A percentile compares a stretch with the other conserved stretches of the same genome.
phyloP scores from a whole-genome alignment of 2,888 invertebrate species.

The Polydrusus tereticollis region DNA sequence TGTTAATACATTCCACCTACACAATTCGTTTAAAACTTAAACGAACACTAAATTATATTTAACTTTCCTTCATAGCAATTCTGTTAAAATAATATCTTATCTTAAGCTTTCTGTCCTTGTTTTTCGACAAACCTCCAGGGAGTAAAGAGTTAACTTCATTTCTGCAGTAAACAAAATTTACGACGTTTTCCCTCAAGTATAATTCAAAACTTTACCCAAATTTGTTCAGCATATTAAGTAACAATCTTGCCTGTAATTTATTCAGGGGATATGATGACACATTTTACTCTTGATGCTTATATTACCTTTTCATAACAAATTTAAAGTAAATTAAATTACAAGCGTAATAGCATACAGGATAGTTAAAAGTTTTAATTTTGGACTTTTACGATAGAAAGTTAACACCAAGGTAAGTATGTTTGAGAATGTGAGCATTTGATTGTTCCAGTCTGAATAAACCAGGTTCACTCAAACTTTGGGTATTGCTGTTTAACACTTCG shows the following conservation, averaged over 20 bases:
- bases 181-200: slow-evolving; percentile 42
- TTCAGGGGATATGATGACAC: slow-evolving; percentile 42
- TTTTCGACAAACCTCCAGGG: slow-evolving; percentile 28
- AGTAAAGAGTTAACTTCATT: slow-evolving; percentile 42
- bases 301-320: slow-evolving; percentile 8
- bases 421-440: too few species aligned
- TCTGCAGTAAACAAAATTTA: slow-evolving; percentile 47
- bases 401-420: too few species aligned
- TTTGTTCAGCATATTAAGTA: slow-evolving; percentile 50
- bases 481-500: too few species aligned
- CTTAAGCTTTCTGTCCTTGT: slow-evolving; percentile 5
- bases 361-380: not conserved
- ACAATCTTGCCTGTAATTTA: slow-evolving; percentile 46
- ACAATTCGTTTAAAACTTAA: too few species aligned
- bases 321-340: not conserved
- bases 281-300: slow-evolving; percentile 36
- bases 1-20: too few species aligned
- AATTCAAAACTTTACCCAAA: slow-evolving; percentile 46
- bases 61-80: not conserved
- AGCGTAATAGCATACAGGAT: not conserved
- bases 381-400: too few species aligned
- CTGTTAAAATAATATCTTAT: slow-evolving; percentile 25
- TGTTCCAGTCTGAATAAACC: too few species aligned
- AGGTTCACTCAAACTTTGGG: too few species aligned
- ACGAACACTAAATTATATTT: not conserved